Percentiles rank a stretch among this genome's conserved stretches.
Conservation (phyloP, 2,888 invertebrate species). For the Brassicogethes aeneus region DNA sequence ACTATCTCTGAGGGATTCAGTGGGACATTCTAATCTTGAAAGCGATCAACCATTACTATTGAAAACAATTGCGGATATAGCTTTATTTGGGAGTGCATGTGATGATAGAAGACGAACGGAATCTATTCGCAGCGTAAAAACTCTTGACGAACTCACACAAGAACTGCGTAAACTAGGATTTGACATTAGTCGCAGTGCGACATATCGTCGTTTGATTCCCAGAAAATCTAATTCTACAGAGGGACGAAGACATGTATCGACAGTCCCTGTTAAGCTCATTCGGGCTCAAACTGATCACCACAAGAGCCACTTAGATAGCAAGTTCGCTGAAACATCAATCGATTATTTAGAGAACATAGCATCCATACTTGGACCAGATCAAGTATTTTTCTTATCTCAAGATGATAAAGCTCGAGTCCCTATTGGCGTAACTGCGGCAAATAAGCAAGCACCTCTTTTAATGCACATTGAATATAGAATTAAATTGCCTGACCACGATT, state of each 20-base stretch:
- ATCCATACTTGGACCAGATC: constrained; percentile 21
- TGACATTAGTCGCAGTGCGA: constrained; percentile 17
- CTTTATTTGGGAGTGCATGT: constrained; percentile 24
- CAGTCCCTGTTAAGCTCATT: constrained; percentile 15
- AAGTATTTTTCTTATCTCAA: too few relatives aligned
- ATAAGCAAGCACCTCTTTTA: too few relatives aligned
- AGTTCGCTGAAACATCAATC: constrained; percentile 15
- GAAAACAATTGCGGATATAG: constrained; percentile 27
- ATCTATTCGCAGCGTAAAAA: constrained; percentile 16
- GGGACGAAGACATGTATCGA: constrained; percentile 25
- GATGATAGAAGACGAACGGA: constrained; percentile 24
- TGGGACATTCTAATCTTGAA: constrained; percentile 19
- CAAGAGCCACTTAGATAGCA: constrained; percentile 11
- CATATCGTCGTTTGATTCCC: constrained; percentile 21
- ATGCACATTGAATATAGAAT: too few relatives aligned
- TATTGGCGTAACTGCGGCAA: too few relatives aligned
- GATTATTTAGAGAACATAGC: constrained; percentile 16
- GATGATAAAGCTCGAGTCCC: too few relatives aligned
- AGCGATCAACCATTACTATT: constrained; percentile 22
- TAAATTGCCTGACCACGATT: constrained; percentile 19
- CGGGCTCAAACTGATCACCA: constrained; percentile 12
- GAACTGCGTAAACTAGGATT: constrained; percentile 15
- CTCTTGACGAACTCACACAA: constrained; percentile 9
- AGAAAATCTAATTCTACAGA: constrained; percentile 17
- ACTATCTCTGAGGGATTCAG: constrained; percentile 3